Evolutionary conservation across 2,797 vertebrate genomes (phyloP).

Genomic region (Sylvia borin): DNA sequence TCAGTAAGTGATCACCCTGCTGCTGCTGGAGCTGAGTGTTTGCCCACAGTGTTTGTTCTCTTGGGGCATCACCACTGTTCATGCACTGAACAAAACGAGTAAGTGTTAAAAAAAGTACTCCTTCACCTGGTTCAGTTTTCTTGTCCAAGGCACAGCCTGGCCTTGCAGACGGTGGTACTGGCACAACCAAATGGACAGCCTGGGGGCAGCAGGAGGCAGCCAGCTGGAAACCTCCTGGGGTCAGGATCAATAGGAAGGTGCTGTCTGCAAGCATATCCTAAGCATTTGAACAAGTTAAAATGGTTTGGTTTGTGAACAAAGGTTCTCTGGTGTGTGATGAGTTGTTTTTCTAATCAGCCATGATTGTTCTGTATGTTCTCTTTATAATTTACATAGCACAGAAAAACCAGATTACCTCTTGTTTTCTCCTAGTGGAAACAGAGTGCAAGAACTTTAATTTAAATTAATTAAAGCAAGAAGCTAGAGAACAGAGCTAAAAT

Average conservation of each 20-base stretch:
- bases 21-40: neutral
- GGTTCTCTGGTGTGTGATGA: neutral
- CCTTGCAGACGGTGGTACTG: neutral
- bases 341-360: neutral
- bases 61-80: neutral
- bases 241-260: neutral
- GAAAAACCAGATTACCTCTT: neutral
- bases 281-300: neutral
- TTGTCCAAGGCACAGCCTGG: neutral
- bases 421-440: neutral
- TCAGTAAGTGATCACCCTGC: neutral
- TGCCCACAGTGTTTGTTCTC: neutral
- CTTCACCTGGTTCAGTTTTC: neutral
- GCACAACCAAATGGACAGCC: neutral
- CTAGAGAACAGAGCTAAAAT: neutral
- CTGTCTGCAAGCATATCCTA: neutral
- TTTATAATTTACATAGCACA: neutral
- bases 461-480: neutral
- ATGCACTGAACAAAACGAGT: neutral
- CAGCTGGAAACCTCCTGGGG: neutral
- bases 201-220: neutral
- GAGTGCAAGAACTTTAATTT: neutral
- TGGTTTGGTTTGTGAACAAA: neutral
- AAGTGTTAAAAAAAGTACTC: neutral
- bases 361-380: neutral